Conservation (phyloP, 2,113 vertebrate species). For the Microcebus lehilahytsara region DNA sequence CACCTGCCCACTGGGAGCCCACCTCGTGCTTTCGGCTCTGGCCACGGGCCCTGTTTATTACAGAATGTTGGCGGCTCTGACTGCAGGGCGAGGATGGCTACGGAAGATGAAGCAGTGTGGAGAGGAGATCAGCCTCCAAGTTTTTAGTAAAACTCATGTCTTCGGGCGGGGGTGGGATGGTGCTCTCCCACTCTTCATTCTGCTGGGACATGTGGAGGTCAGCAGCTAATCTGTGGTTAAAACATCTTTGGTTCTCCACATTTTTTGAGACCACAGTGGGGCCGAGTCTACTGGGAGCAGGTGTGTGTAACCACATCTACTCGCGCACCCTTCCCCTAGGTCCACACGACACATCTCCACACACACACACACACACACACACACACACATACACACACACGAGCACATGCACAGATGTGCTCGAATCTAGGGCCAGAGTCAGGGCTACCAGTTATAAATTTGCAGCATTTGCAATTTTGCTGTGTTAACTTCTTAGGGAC, state of each 20-base stretch:
- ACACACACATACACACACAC: fast-evolving
- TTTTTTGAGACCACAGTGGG: neutral
- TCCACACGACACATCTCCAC: neutral
- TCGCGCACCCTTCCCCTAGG: neutral
- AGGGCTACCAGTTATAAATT: neutral
- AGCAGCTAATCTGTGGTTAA: neutral
- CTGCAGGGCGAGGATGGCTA: fast-evolving
- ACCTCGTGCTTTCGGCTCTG: neutral
- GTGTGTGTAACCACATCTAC: neutral
- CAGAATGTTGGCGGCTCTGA: neutral
- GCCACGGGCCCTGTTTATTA: neutral
- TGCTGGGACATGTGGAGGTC: neutral
- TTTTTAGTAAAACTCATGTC: neutral
- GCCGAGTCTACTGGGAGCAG: neutral
- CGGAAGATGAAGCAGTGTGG: neutral
- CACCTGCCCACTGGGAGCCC: too few species aligned
- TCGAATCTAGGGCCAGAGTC: neutral
- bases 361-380: fast-evolving
- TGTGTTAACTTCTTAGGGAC: neutral
- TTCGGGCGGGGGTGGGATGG: too few species aligned
- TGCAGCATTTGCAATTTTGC: neutral
- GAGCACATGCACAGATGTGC: neutral
- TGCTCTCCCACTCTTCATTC: neutral
- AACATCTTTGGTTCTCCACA: neutral
- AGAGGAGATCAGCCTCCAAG: too few species aligned